A percentile compares a stretch with the other conserved stretches of the same genome.
These are phyloP conservation scores for Philereme vetulata DNA, from an alignment of 2,888 invertebrate genomes.

Conservation along the genomic window DNA sequence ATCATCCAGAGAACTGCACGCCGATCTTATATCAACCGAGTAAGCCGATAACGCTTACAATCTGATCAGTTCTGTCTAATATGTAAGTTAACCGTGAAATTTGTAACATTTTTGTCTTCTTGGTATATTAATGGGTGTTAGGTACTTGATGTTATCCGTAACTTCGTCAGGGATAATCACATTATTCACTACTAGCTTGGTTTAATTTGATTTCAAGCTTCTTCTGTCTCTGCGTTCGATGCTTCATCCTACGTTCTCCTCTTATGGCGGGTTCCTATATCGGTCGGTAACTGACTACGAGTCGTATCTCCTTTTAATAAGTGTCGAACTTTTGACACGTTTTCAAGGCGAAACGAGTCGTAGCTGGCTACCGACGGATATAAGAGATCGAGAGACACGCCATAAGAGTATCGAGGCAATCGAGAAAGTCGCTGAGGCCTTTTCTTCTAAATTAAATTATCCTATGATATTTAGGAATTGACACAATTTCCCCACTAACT, in stretches of 20 bases:
- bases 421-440: not conserved
- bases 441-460: constrained; percentile 9
- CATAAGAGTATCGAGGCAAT: constrained; percentile 3
- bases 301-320: too few species aligned
- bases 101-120: constrained; percentile 53
- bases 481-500: constrained; percentile 66
- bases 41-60: constrained; percentile 34
- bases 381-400: too few species aligned
- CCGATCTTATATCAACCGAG: not conserved
- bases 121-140: constrained; percentile 54
- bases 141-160: constrained; percentile 51
- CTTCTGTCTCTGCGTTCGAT: constrained; percentile 11
- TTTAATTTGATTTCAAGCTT: constrained; percentile 28
- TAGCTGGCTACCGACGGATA: too few species aligned
- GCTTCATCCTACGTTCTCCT: constrained; percentile 11
- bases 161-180: constrained; percentile 50
- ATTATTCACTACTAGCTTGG: constrained; percentile 39
- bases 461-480: constrained; percentile 30
- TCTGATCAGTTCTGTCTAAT: constrained; percentile 61
- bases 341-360: too few species aligned
- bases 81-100: constrained; percentile 57
- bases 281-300: too few species aligned
- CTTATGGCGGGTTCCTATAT: too few species aligned
- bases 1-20: constrained; percentile 18
- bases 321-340: too few species aligned